Evolutionary conservation across 2,888 invertebrate genomes (phyloP), one percentile per base, ranked within the genome.

Genomic region (Myopa tessellatipennis): DNA sequence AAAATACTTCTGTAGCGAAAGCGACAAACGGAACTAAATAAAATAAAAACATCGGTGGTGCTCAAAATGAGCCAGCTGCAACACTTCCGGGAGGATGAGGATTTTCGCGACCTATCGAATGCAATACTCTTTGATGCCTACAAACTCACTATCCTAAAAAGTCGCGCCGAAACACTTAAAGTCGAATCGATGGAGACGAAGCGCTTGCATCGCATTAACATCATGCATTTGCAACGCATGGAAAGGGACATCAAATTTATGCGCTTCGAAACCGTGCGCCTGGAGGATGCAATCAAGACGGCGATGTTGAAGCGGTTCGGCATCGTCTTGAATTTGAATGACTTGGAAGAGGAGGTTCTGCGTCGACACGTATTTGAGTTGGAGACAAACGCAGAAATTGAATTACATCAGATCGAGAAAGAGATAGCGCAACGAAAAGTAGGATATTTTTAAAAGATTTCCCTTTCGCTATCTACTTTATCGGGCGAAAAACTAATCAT

Each of bases 21-120:
- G 16, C 82, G 87, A 0, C 96, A 96, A 88, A 91, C 91, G 79
- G 91, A 93, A 85, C 88, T 97, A 85, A 97, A 97, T 85, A 93
- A 95, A 77, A 92, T 97, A 4, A 92, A 94, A 73, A 91, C 92
- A 77, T 92, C 93, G 4, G 91, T 95, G 0, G 89, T 95, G 8
- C 84, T 96, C 36, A 92, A 92, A 52, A 91, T 95, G 83, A 91
- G 93, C 85, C 95, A 95, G 85, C 89, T 95, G 36, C 91, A 92
- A 83, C 90, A 92, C 83, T 90, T 91, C 65, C 85, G 83, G 10
- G 89, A 91, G 6, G 90, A 91, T 0, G 87, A 90, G 0, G 90
- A 90, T 1, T 83, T 91, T 10, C 87, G 86, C 0, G 90, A 90
- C 14, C 84, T 90, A 50, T 83, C 86, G 36, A 84, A 90, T 40